Evolutionary conservation across 1,140 invertebrate genomes (phyloP).

Genomic region (Pteromalus puparum): DNA sequence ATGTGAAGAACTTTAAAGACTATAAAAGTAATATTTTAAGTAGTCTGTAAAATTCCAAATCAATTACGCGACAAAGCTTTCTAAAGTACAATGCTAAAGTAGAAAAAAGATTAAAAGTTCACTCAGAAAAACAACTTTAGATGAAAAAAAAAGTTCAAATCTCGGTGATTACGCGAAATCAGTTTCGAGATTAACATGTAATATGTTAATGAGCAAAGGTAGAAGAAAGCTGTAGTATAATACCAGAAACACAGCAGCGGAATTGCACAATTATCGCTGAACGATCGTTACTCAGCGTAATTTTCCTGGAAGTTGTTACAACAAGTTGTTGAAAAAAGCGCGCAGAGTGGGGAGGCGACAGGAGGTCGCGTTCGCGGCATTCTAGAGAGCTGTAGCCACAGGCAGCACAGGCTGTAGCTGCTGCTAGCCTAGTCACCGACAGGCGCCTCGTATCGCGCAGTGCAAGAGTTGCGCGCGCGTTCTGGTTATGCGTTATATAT

Average conservation of each 20-base stretch:
- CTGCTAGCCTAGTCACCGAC: neutral
- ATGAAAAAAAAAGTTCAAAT: neutral
- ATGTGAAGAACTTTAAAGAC: too few species aligned
- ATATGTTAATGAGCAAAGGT: conserved; percentile 12
- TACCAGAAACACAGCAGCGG: neutral
- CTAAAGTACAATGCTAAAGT: neutral
- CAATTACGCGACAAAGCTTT: neutral
- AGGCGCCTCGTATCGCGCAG: neutral
- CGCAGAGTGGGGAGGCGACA: neutral
- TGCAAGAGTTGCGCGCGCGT: conserved; percentile 9
- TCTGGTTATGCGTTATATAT: neutral
- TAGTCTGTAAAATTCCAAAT: neutral
- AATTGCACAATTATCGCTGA: conserved; percentile 13
- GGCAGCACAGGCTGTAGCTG: too few species aligned
- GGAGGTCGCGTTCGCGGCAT: neutral
- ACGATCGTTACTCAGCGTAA: conserved; percentile 40
- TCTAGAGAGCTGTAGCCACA: neutral
- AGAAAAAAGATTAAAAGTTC: too few species aligned
- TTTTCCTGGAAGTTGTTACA: conserved; percentile 32
- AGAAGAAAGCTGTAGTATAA: neutral
- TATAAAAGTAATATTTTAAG: too few species aligned
- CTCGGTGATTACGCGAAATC: too few species aligned
- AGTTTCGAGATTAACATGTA: neutral
- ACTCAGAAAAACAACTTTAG: too few species aligned
- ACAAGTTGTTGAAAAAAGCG: conserved; percentile 6